Evolutionary conservation across 2,797 vertebrate genomes (phyloP).

Genomic region (Schizothorax lantsangensis): DNA sequence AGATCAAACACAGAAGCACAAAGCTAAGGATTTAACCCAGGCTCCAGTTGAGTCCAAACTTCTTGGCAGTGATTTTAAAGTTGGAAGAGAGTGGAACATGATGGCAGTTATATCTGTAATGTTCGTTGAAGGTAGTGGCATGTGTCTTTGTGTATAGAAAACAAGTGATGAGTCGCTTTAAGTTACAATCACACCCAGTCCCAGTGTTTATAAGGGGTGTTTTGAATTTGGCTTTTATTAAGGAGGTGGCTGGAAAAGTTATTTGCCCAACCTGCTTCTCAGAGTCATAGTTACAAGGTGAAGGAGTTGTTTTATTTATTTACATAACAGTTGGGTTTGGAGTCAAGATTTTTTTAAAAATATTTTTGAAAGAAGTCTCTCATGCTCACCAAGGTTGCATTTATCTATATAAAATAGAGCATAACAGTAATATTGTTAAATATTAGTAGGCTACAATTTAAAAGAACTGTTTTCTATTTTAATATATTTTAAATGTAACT

Average conservation of each 20-base stretch:
- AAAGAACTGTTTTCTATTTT: not conserved
- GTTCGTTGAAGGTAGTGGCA: not conserved
- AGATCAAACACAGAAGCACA: slow-evolving; percentile 47
- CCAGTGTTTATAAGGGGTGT: slow-evolving; percentile 14
- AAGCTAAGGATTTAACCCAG: slow-evolving; percentile 49
- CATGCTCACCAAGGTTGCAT: not conserved
- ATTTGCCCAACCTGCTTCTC: slow-evolving; percentile 16
- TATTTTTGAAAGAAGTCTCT: not conserved
- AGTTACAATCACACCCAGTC: slow-evolving; percentile 15
- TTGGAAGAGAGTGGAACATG: not conserved
- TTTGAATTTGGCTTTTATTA: slow-evolving; percentile 22
- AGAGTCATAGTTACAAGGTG: slow-evolving; percentile 9
- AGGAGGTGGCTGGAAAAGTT: not conserved
- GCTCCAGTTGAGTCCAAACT: slow-evolving; percentile 29
- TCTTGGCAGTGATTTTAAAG: slow-evolving; percentile 20
- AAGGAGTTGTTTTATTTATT: slow-evolving; percentile 22
- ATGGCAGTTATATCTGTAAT: slow-evolving; percentile 8
- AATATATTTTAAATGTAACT: not conserved
- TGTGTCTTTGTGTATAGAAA: slow-evolving; percentile 17
- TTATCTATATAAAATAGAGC: not conserved
- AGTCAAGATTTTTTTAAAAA: not conserved
- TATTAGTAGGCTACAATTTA: not conserved
- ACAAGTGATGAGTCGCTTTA: not conserved
- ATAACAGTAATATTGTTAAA: not conserved
- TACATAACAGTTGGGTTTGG: not conserved